These are phyloP conservation scores for Periophthalmodon schlosseri DNA, from an alignment of 2,113 vertebrate genomes.

Conservation along the genomic window DNA sequence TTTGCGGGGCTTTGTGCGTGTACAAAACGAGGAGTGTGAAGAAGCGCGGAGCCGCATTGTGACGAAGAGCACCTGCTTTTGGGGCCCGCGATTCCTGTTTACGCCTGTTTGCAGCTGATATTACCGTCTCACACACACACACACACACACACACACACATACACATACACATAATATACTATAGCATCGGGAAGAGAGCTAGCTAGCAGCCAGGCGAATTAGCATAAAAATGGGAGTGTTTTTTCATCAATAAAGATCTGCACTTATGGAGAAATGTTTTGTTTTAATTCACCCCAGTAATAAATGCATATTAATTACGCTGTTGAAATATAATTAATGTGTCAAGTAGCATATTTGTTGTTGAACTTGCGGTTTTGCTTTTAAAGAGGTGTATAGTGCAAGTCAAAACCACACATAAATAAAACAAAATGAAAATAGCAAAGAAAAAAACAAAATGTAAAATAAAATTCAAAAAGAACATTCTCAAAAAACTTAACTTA, in stretches of 20 bases:
- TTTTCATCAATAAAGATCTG: not conserved
- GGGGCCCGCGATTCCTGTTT: constrained; percentile 26
- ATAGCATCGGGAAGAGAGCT: not conserved
- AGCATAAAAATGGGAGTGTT: not conserved
- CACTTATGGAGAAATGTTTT: not conserved
- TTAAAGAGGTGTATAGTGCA: not conserved
- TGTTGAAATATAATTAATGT: not conserved
- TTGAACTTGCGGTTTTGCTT: not conserved
- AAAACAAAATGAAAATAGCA: not conserved
- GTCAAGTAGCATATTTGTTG: not conserved
- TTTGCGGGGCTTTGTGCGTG: constrained; percentile 63
- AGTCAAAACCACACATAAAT: not conserved
- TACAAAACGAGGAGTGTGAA: constrained; percentile 52
- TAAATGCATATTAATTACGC: not conserved
- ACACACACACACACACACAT: not conserved
- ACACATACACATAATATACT: constrained; percentile 8
- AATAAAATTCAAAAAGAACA: not conserved
- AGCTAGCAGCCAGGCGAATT: not conserved
- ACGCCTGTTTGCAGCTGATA: constrained; percentile 34
- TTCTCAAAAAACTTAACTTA: too few species aligned
- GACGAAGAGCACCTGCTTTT: constrained; percentile 67
- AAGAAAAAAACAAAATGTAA: not conserved
- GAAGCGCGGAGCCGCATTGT: constrained; percentile 14
- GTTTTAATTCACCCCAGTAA: not conserved
- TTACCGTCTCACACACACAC: constrained; percentile 25